These are phyloP conservation scores for Centroberyx gerrardi DNA, from an alignment of 2,797 vertebrate genomes.

Conservation along the genomic window DNA sequence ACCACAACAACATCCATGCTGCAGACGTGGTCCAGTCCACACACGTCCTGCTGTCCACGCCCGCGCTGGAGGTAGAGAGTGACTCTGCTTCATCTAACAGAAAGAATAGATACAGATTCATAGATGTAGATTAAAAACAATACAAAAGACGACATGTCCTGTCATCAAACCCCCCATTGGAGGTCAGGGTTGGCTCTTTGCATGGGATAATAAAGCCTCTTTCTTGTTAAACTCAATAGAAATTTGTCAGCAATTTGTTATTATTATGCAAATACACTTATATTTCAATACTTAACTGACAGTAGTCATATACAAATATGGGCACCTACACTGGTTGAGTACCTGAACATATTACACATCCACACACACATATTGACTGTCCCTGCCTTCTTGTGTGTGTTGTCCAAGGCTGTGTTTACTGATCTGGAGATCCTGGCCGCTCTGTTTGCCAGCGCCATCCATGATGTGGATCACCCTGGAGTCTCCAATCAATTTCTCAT, in stretches of 20 bases:
- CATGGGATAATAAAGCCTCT: too few relatives aligned
- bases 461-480: slow-evolving; percentile 95
- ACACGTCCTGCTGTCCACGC: slow-evolving; percentile 91
- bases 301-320: too few relatives aligned
- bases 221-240: too few relatives aligned
- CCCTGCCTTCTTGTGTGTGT: slow-evolving; percentile 33
- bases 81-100: not conserved
- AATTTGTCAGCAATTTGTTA: too few relatives aligned
- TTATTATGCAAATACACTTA: too few relatives aligned
- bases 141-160: too few relatives aligned
- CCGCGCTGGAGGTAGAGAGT: slow-evolving; percentile 89
- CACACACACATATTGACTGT: slow-evolving; percentile 15
- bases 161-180: too few relatives aligned
- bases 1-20: slow-evolving; percentile 95
- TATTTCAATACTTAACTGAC: too few relatives aligned
- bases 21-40: slow-evolving; percentile 95
- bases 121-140: not conserved
- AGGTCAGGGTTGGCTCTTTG: too few relatives aligned
- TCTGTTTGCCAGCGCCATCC: slow-evolving; percentile 93
- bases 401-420: slow-evolving; percentile 92
- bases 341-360: not conserved
- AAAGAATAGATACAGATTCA: not conserved
- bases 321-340: too few relatives aligned
- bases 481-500: slow-evolving; percentile 98
- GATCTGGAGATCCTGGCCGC: slow-evolving; percentile 95